Conservation (phyloP, 2,888 invertebrate species). For the Lasioglossum morio region DNA sequence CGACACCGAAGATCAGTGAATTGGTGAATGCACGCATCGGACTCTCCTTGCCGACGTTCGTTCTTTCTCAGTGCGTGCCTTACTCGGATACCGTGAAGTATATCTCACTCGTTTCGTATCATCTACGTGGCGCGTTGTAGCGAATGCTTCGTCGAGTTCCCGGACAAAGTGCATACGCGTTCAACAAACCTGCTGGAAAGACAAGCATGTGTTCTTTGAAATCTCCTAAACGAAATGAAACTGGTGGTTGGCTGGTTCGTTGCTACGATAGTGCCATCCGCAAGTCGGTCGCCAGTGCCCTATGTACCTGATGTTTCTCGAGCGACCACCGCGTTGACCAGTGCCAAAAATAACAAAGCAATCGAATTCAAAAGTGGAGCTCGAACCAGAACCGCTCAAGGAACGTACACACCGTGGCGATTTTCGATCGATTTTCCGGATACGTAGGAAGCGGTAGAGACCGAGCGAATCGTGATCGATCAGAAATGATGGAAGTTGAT, state of each 20-base stretch:
- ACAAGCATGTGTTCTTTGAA: conserved; percentile 9
- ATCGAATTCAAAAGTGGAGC: conserved; percentile 23
- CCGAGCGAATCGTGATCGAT: conserved; percentile 6
- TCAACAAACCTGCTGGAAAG: neutral
- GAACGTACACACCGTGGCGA: neutral
- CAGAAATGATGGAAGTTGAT: neutral
- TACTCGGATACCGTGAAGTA: conserved; percentile 67
- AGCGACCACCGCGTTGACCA: conserved; percentile 31
- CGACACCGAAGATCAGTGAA: conserved; percentile 60
- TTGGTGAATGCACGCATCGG: conserved; percentile 75
- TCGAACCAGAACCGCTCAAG: neutral
- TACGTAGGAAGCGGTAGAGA: neutral
- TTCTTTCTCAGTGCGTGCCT: conserved; percentile 77
- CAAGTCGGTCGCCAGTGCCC: conserved; percentile 29
- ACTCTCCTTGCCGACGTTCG: conserved; percentile 63
- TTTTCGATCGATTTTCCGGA: neutral
- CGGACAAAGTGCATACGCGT: neutral
- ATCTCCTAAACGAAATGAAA: conserved; percentile 8
- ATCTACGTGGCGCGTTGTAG: conserved; percentile 61
- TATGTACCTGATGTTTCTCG: conserved; percentile 39
- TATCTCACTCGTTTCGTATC: conserved; percentile 43
- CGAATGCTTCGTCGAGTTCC: conserved; percentile 11
- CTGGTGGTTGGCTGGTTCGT: neutral
- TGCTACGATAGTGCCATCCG: conserved; percentile 20
- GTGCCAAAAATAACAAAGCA: conserved; percentile 47